phyloP scores from a whole-genome alignment of 2,113 vertebrate genomes.

The Phocoena phocoena region DNA sequence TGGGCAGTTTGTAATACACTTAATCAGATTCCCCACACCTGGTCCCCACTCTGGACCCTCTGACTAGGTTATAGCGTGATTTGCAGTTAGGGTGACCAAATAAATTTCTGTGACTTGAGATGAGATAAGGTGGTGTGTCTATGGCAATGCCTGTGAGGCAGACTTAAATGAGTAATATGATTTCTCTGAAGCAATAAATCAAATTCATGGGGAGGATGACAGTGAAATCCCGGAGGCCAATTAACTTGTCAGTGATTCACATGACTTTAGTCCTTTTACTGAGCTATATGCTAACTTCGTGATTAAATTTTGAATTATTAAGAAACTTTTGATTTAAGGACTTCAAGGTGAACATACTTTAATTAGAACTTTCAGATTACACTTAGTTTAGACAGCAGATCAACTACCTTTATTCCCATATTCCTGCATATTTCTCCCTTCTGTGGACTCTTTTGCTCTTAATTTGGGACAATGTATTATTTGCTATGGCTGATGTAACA shows the following conservation, averaged over 20 bases:
- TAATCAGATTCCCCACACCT: background rate
- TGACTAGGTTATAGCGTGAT: background rate
- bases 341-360: constrained; percentile 27
- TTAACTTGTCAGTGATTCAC: constrained; percentile 84
- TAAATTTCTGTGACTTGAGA: background rate
- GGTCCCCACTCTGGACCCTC: background rate
- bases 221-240: constrained; percentile 75
- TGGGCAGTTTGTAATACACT: fast-evolving
- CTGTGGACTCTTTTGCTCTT: background rate
- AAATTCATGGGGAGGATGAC: constrained; percentile 76
- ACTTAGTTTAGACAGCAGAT: background rate
- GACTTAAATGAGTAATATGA: constrained; percentile 49
- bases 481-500: background rate
- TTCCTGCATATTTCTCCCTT: background rate
- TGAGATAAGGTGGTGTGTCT: constrained; percentile 30
- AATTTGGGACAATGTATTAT: too few species aligned
- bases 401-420: fast-evolving
- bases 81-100: background rate
- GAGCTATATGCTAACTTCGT: constrained; percentile 76
- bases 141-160: constrained; percentile 39
- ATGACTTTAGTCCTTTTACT: constrained; percentile 63
- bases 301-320: constrained; percentile 61
- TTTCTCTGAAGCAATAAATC: constrained; percentile 76
- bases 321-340: constrained; percentile 62
- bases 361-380: background rate